A percentile compares a stretch with the other conserved stretches of the same genome.
Conservation (phyloP, 2,888 invertebrate species). For the Julus scandinavius region DNA sequence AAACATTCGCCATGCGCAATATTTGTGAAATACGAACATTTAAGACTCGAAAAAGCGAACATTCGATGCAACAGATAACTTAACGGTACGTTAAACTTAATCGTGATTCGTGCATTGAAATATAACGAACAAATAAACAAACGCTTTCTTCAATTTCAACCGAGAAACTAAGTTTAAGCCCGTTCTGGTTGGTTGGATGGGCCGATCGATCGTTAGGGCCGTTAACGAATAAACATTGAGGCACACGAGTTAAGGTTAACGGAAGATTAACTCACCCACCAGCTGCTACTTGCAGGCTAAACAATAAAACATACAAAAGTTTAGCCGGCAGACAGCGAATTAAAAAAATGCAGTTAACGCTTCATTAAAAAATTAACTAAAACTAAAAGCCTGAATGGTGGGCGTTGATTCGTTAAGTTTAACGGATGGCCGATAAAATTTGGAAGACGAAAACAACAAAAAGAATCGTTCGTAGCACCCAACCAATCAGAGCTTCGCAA, state of each 20-base stretch:
- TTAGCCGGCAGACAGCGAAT: slow-evolving; percentile 38
- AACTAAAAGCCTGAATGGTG: slow-evolving; percentile 51
- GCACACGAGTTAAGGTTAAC: background rate
- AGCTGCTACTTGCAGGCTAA: slow-evolving; percentile 58
- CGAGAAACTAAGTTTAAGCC: background rate
- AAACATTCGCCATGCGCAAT: too few relatives aligned
- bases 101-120: too few relatives aligned
- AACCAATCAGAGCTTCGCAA: slow-evolving; percentile 51
- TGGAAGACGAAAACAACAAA: background rate
- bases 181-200: slow-evolving; percentile 54
- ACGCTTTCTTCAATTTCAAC: background rate
- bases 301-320: slow-evolving; percentile 56
- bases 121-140: background rate
- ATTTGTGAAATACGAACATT: too few relatives aligned
- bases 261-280: slow-evolving; percentile 58
- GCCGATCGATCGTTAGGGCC: slow-evolving; percentile 41
- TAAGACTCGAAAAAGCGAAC: too few relatives aligned
- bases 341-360: background rate
- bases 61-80: too few relatives aligned
- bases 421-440: background rate
- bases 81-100: too few relatives aligned
- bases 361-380: slow-evolving; percentile 43
- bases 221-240: background rate
- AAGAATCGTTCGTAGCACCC: slow-evolving; percentile 43
- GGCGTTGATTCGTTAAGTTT: slow-evolving; percentile 34